These are phyloP conservation scores for Perccottus glenii DNA, from an alignment of 2,113 vertebrate species.

Conservation along the genomic window DNA sequence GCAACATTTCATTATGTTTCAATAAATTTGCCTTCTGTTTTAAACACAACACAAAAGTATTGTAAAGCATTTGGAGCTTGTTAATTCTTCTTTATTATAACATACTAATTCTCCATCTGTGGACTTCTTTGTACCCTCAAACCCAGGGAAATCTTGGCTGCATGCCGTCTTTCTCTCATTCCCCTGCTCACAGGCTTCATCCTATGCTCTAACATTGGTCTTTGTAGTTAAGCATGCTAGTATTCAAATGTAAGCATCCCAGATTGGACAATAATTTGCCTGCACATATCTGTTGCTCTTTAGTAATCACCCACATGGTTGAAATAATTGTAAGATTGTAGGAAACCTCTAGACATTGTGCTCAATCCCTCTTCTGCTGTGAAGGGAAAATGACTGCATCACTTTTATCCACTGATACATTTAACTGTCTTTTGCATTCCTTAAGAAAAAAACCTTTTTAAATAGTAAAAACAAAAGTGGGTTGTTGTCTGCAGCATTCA, in stretches of 20 bases:
- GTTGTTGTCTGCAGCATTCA: conserved; percentile 30
- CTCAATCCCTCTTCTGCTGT: conserved; percentile 45
- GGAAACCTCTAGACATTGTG: conserved; percentile 54
- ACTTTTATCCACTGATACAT: conserved; percentile 28
- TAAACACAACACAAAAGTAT: no score
- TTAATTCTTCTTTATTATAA: conserved; percentile 13
- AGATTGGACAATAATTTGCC: conserved; percentile 67
- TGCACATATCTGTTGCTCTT: conserved; percentile 60
- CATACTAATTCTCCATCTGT: conserved; percentile 28
- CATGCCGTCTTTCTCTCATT: conserved; percentile 41
- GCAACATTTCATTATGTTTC: no score
- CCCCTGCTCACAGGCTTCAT: conserved; percentile 51
- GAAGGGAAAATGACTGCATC: conserved; percentile 59
- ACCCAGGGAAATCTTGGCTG: conserved; percentile 46
- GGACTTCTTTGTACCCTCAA: conserved; percentile 15
- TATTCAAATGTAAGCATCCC: conserved; percentile 71
- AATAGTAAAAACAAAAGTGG: conserved; percentile 32
- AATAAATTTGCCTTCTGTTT: no score
- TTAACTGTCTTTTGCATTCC: conserved; percentile 4
- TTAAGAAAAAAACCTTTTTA: conserved; percentile 5
- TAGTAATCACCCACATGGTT: conserved; percentile 61
- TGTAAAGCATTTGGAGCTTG: not conserved
- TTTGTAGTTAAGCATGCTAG: conserved; percentile 66
- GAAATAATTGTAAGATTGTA: conserved; percentile 65
- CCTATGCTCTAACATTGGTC: conserved; percentile 22